A percentile compares a stretch with the other conserved stretches of the same genome.
Evolutionary conservation across 37 sponge, comb jelly and placozoan species (phyloP).

Genomic region (Halichondria panicea): DNA sequence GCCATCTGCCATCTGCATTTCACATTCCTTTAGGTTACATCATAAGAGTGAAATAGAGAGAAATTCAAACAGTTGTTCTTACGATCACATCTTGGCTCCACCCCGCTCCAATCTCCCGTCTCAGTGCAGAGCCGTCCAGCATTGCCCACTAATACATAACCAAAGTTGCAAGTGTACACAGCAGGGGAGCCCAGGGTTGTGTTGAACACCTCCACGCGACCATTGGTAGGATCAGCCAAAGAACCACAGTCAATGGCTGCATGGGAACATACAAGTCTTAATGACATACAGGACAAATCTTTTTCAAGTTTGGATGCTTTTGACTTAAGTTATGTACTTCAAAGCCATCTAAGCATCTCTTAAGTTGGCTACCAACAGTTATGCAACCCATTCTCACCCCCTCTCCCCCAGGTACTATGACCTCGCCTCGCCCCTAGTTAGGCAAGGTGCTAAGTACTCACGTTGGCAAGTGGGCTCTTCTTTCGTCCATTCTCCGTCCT

Average conservation of each 20-base stretch:
- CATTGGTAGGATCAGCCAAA: constrained; percentile 33
- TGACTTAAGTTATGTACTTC: too few relatives aligned
- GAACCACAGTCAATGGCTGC: constrained; percentile 54
- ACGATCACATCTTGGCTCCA: constrained; percentile 23
- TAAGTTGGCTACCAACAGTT: too few relatives aligned
- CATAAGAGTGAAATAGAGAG: neutral
- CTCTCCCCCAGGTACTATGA: too few relatives aligned
- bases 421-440: too few relatives aligned
- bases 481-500: constrained; percentile 45
- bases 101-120: constrained; percentile 50
- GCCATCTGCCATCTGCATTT: neutral
- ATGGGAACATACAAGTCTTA: too few relatives aligned
- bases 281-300: too few relatives aligned
- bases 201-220: constrained; percentile 13
- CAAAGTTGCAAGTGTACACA: constrained; percentile 47
- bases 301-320: too few relatives aligned
- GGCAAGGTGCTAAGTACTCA: too few relatives aligned
- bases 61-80: neutral
- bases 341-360: too few relatives aligned
- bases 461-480: neutral
- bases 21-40: neutral
- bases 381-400: too few relatives aligned
- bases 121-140: constrained; percentile 25
- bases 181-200: constrained; percentile 46
- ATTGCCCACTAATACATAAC: constrained; percentile 40